Percentiles rank a stretch among this genome's conserved stretches.
These are phyloP conservation scores for Drosophila nigricruria DNA, from an alignment of 2,888 invertebrate genomes.

Conservation along the genomic window DNA sequence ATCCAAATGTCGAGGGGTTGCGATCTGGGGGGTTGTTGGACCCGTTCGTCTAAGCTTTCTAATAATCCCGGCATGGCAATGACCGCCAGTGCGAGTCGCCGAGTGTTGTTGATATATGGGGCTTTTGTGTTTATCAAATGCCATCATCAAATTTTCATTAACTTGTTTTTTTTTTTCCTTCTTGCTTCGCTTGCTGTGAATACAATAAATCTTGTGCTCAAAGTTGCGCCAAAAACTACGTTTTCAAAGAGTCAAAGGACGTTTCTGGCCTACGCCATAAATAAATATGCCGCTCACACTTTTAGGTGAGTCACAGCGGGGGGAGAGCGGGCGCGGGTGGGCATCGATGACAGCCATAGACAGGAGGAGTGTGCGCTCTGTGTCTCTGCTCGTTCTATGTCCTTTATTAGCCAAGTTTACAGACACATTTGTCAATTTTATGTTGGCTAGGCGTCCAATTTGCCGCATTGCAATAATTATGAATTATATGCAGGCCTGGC, in stretches of 20 bases:
- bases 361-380: slow-evolving; percentile 4
- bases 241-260: slow-evolving; percentile 37
- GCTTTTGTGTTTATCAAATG: slow-evolving; percentile 72
- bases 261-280: slow-evolving; percentile 52
- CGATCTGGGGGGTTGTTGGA: background rate
- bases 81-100: slow-evolving; percentile 38
- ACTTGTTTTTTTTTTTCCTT: slow-evolving; percentile 58
- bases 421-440: slow-evolving; percentile 83
- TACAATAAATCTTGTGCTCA: slow-evolving; percentile 64
- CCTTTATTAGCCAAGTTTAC: slow-evolving; percentile 81
- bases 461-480: slow-evolving; percentile 81
- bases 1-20: slow-evolving; percentile 50
- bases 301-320: slow-evolving; percentile 25
- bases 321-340: background rate
- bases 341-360: slow-evolving; percentile 28
- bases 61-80: slow-evolving; percentile 70
- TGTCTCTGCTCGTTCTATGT: slow-evolving; percentile 19
- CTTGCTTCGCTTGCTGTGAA: slow-evolving; percentile 17
- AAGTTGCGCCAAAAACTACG: slow-evolving; percentile 39
- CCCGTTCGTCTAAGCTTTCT: slow-evolving; percentile 50
- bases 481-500: slow-evolving; percentile 64
- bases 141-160: slow-evolving; percentile 80
- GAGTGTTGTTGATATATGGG: slow-evolving; percentile 63
- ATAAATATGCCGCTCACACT: slow-evolving; percentile 58
- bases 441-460: slow-evolving; percentile 67